These are phyloP conservation scores for Spodoptera frugiperda DNA, from an alignment of 1,140 invertebrate genomes.

Conservation along the genomic window DNA sequence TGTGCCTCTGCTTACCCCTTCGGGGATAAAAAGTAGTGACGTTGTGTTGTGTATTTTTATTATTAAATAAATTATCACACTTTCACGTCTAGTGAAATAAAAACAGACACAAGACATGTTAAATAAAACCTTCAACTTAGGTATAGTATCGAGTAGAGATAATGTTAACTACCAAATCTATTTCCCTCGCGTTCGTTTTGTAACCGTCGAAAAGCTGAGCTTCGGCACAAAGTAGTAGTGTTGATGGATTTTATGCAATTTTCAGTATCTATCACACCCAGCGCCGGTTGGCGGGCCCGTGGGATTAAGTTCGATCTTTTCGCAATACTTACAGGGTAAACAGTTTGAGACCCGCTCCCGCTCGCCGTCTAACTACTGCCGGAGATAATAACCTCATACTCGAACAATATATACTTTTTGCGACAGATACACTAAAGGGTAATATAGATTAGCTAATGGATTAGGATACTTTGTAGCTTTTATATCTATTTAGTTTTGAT, in stretches of 20 bases:
- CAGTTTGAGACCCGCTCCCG: constrained; percentile 64
- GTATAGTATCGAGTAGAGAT: constrained; percentile 4
- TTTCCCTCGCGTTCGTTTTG: constrained; percentile 47
- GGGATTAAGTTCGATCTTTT: constrained; percentile 85
- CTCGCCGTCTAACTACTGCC: constrained; percentile 46
- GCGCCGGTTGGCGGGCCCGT: constrained; percentile 67
- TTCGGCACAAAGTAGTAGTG: constrained; percentile 72
- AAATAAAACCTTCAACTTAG: constrained; percentile 7
- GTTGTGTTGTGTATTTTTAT: too few relatives aligned
- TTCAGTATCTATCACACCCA: constrained; percentile 84
- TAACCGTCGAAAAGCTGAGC: constrained; percentile 51
- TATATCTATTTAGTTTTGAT: too few relatives aligned
- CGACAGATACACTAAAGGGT: too few relatives aligned
- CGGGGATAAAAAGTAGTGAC: too few relatives aligned
- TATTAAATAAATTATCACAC: too few relatives aligned
- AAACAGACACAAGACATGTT: not conserved
- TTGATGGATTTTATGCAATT: constrained; percentile 86
- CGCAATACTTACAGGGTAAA: constrained; percentile 83
- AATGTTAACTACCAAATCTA: constrained; percentile 44
- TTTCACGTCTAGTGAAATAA: not conserved
- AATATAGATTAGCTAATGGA: too few relatives aligned
- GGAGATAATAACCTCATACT: constrained; percentile 44
- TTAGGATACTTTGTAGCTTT: too few relatives aligned
- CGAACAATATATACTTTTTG: not conserved
- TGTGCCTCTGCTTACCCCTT: too few relatives aligned